These are phyloP conservation scores for Struthio camelus DNA, from an alignment of 2,113 vertebrate species.

Conservation along the genomic window DNA sequence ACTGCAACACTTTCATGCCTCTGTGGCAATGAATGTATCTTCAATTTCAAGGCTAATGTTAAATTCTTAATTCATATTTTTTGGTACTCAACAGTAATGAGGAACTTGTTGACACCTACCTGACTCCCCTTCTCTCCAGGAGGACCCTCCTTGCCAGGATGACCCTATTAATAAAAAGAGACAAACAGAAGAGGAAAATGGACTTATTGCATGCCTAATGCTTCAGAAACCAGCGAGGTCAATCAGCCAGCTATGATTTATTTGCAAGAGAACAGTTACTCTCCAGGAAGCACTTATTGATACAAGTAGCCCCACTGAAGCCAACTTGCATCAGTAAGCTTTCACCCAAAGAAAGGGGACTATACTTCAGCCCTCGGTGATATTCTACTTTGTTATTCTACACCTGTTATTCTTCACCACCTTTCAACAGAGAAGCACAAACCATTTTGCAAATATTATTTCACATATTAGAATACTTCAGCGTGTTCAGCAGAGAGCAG, in stretches of 20 bases:
- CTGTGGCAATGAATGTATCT: not conserved
- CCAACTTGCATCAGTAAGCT: not conserved
- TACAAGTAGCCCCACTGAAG: not conserved
- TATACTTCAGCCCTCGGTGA: not conserved
- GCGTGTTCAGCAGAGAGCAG: not conserved
- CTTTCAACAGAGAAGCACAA: not conserved
- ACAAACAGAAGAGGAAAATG: not conserved
- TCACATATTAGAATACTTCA: not conserved
- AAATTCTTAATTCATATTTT: not conserved
- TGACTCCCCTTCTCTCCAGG: constrained; percentile 91
- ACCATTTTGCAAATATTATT: not conserved
- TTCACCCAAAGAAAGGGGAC: not conserved
- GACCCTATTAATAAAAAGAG: constrained; percentile 82
- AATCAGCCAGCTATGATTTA: not conserved
- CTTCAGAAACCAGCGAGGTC: not conserved
- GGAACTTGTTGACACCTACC: constrained; percentile 65
- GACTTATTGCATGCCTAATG: not conserved
- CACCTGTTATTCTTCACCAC: not conserved
- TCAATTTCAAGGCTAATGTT: not conserved
- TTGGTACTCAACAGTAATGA: not conserved
- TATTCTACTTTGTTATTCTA: not conserved
- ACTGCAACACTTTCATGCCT: not conserved
- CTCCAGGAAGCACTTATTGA: not conserved
- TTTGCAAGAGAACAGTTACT: not conserved
- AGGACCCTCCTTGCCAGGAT: constrained; percentile 97